Conservation (phyloP, 2,797 vertebrate genomes). For the Buphagus erythrorhynchus region DNA sequence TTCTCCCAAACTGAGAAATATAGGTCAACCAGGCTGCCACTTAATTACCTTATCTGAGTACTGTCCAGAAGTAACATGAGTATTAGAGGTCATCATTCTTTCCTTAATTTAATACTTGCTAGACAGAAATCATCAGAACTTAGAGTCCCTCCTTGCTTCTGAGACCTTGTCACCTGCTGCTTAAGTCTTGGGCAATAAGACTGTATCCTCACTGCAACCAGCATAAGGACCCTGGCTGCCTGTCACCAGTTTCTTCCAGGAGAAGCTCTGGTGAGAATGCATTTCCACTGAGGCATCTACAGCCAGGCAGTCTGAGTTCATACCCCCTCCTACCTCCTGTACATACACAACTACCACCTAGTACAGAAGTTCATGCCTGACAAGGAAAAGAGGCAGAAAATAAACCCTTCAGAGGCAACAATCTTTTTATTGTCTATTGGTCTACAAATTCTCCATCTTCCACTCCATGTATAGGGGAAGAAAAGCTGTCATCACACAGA, state of each 20-base stretch:
- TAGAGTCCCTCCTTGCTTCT: not conserved
- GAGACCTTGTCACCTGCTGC: not conserved
- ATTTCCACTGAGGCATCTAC: not conserved
- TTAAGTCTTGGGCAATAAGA: not conserved
- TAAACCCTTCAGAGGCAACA: not conserved
- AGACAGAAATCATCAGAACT: not conserved
- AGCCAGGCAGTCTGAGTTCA: not conserved
- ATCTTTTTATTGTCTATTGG: not conserved
- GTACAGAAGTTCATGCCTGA: not conserved
- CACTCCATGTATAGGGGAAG: not conserved
- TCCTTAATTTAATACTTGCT: not conserved
- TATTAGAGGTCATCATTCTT: not conserved
- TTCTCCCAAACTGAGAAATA: not conserved
- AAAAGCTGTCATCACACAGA: not conserved
- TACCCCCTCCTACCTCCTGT: not conserved
- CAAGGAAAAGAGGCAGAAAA: not conserved
- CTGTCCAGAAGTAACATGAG: not conserved
- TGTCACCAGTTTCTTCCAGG: not conserved
- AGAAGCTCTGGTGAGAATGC: not conserved
- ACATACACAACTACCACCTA: not conserved
- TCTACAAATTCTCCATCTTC: not conserved
- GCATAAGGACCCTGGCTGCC: not conserved
- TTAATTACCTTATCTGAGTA: not conserved
- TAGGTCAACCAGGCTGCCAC: not conserved
- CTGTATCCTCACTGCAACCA: not conserved